Evolutionary conservation across 2,888 invertebrate species (phyloP).

Genomic region (Ochlodes sylvanus): DNA sequence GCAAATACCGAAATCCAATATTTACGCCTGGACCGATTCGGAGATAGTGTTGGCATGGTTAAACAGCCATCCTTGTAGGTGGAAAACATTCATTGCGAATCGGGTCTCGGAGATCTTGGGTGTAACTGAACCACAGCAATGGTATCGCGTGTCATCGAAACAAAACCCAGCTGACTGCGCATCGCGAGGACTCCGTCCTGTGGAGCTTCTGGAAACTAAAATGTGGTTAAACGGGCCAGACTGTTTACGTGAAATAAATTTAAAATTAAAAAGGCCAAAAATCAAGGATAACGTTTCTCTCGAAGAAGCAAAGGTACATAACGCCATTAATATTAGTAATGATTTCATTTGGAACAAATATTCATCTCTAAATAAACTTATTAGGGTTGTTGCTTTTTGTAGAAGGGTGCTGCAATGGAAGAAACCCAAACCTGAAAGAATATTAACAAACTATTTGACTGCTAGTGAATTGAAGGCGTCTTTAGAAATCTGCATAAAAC

Average conservation of each 20-base stretch:
- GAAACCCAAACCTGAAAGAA: background rate
- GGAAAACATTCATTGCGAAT: conserved; percentile 27
- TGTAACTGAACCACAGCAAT: background rate
- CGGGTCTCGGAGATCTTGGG: background rate
- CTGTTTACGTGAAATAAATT: too few species aligned
- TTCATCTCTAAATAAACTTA: background rate
- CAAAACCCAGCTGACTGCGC: too few species aligned
- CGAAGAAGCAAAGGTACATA: too few species aligned
- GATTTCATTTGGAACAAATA: background rate
- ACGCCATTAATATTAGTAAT: background rate
- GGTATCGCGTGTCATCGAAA: too few species aligned
- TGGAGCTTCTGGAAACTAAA: too few species aligned
- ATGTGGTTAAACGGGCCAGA: too few species aligned
- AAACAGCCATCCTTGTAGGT: conserved; percentile 42
- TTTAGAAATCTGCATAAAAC: conserved; percentile 27
- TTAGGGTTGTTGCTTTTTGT: background rate
- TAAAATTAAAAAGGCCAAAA: too few species aligned
- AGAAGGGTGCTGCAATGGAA: background rate
- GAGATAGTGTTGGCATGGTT: conserved; percentile 46
- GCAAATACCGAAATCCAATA: background rate
- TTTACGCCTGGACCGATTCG: conserved; percentile 41
- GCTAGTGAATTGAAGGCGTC: conserved; percentile 6
- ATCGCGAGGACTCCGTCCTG: too few species aligned
- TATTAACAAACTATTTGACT: background rate
- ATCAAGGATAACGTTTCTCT: too few species aligned